These are phyloP conservation scores for Theocolax elegans DNA, from an alignment of 1,140 invertebrate genomes.

Conservation along the genomic window DNA sequence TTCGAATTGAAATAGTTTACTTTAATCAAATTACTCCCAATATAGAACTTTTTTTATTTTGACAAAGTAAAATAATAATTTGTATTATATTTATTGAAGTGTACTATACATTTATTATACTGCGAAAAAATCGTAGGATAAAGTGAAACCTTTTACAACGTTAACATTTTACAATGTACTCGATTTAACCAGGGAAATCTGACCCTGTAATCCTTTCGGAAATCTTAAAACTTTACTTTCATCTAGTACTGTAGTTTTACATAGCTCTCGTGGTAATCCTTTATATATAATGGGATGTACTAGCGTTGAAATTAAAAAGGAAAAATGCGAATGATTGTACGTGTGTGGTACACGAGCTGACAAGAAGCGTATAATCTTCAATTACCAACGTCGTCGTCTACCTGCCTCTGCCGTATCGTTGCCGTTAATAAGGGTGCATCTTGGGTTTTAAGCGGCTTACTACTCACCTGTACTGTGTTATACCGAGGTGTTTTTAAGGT, in stretches of 20 bases:
- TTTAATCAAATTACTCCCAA: no score
- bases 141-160: no score
- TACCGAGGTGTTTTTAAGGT: neutral
- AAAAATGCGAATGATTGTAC: neutral
- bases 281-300: slow-evolving; percentile 3
- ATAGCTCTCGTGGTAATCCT: slow-evolving; percentile 3
- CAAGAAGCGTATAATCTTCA: slow-evolving; percentile 7
- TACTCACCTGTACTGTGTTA: neutral
- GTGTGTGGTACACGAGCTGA: neutral
- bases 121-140: no score
- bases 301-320: slow-evolving; percentile 3
- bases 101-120: no score
- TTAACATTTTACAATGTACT: no score
- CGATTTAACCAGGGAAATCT: no score
- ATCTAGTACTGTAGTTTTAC: neutral
- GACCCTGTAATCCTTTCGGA: neutral
- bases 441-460: slow-evolving; percentile 24
- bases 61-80: no score
- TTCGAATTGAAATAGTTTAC: neutral
- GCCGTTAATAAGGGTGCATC: slow-evolving; percentile 26
- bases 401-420: neutral
- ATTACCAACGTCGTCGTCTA: neutral
- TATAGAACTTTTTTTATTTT: no score
- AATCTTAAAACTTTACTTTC: slow-evolving; percentile 5
- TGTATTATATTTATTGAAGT: no score